phyloP scores from a whole-genome alignment of 2,797 vertebrate species.

The Peromyscus aztecus region DNA sequence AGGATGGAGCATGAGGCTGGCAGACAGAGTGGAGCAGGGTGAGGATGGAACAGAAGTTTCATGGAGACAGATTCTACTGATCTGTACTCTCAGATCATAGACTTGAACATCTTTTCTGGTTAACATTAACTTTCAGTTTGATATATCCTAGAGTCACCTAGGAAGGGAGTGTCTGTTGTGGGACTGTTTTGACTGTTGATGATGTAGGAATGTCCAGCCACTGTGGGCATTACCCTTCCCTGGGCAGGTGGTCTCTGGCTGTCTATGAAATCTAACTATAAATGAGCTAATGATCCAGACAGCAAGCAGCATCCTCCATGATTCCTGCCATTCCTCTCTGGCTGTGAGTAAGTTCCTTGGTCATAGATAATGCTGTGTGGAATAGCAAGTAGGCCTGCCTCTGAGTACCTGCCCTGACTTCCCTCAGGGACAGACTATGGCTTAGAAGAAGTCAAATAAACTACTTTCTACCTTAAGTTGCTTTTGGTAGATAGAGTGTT shows the following conservation, averaged over 20 bases:
- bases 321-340: background rate
- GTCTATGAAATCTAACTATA: background rate
- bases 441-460: background rate
- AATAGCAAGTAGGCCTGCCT: background rate
- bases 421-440: background rate
- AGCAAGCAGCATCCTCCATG: background rate
- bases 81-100: background rate
- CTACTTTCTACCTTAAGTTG: background rate
- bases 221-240: background rate
- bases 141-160: background rate
- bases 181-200: background rate
- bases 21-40: too few relatives aligned
- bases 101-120: background rate
- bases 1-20: fast-evolving
- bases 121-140: background rate
- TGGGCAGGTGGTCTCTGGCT: background rate
- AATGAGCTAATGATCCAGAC: background rate
- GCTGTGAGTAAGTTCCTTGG: background rate
- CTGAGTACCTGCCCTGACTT: background rate
- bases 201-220: background rate
- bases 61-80: background rate
- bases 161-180: background rate
- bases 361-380: background rate
- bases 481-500: background rate
- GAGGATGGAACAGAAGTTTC: background rate